Conservation (phyloP, 2,797 vertebrate species). For the Parambassis ranga region DNA sequence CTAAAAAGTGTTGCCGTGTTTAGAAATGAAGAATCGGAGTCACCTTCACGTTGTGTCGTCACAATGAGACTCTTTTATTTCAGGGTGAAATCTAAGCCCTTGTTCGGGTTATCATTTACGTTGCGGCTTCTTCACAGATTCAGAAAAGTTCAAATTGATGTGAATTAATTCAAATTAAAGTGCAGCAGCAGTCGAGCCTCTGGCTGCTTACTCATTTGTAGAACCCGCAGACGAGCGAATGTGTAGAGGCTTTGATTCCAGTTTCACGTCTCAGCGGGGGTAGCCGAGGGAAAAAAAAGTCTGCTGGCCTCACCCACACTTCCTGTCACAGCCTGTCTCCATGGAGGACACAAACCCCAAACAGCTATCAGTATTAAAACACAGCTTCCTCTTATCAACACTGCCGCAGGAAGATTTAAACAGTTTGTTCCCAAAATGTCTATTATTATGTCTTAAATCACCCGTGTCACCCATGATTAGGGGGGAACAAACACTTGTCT, state of each 20-base stretch:
- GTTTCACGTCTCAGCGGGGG: slow-evolving; percentile 46
- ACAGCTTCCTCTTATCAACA: slow-evolving; percentile 60
- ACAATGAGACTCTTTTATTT: slow-evolving; percentile 25
- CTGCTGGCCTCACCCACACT: slow-evolving; percentile 52
- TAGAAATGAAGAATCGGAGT: too few relatives aligned
- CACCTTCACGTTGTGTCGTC: neutral
- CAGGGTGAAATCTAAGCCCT: slow-evolving; percentile 24
- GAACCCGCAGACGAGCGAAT: slow-evolving; percentile 46
- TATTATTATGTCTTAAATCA: slow-evolving; percentile 54
- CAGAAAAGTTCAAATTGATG: slow-evolving; percentile 38
- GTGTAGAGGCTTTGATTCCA: slow-evolving; percentile 52
- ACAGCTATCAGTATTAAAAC: slow-evolving; percentile 58
- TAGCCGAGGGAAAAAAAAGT: slow-evolving; percentile 60
- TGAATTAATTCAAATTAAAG: slow-evolving; percentile 65
- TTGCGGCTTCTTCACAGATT: slow-evolving; percentile 3
- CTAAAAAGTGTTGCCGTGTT: slow-evolving; percentile 6
- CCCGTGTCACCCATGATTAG: slow-evolving; percentile 31
- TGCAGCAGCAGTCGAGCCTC: slow-evolving; percentile 18
- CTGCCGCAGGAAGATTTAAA: slow-evolving; percentile 47
- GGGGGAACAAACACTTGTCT: slow-evolving; percentile 40
- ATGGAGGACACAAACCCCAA: slow-evolving; percentile 38
- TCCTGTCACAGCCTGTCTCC: slow-evolving; percentile 57
- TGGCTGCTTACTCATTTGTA: slow-evolving; percentile 58
- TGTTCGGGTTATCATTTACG: slow-evolving; percentile 9
- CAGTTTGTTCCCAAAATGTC: slow-evolving; percentile 45